phyloP scores from a whole-genome alignment of 1,140 invertebrate species.

The Brachionus paranguensis region DNA sequence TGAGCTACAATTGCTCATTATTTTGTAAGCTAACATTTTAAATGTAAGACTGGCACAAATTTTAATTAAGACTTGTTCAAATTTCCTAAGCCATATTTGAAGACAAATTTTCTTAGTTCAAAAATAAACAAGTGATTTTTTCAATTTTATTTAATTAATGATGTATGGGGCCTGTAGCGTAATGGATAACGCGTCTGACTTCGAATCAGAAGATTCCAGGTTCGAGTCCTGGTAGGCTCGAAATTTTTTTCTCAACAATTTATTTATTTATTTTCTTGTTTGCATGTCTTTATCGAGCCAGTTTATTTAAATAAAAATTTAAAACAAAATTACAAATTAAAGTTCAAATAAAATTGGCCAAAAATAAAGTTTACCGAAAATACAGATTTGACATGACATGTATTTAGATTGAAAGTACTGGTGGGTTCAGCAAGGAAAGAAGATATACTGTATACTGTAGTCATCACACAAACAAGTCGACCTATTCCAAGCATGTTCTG shows the following conservation, averaged over 20 bases:
- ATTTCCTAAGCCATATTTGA: neutral
- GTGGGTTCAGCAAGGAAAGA: too few species aligned
- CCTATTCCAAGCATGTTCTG: too few species aligned
- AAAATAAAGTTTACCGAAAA: too few species aligned
- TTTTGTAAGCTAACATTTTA: neutral
- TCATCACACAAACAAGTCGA: too few species aligned
- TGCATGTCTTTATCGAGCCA: too few species aligned
- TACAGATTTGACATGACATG: too few species aligned
- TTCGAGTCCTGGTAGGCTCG: constrained; percentile 33
- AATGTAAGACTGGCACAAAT: neutral
- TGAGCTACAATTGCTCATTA: neutral
- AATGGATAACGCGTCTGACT: constrained; percentile 34
- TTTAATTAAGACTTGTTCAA: neutral
- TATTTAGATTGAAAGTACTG: too few species aligned
- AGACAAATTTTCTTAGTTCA: neutral
- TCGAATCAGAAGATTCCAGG: constrained; percentile 34
- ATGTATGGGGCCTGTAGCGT: neutral
- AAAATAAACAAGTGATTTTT: neutral
- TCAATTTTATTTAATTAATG: neutral
- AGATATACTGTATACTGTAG: too few species aligned
- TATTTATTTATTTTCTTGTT: too few species aligned
- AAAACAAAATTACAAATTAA: too few species aligned
- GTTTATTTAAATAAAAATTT: too few species aligned
- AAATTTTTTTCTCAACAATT: neutral
- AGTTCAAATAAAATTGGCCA: too few species aligned